Percentiles rank a stretch among this genome's conserved stretches.
Evolutionary conservation across 2,888 invertebrate genomes (phyloP).

Genomic region (Pollenia griseotomentosa): DNA sequence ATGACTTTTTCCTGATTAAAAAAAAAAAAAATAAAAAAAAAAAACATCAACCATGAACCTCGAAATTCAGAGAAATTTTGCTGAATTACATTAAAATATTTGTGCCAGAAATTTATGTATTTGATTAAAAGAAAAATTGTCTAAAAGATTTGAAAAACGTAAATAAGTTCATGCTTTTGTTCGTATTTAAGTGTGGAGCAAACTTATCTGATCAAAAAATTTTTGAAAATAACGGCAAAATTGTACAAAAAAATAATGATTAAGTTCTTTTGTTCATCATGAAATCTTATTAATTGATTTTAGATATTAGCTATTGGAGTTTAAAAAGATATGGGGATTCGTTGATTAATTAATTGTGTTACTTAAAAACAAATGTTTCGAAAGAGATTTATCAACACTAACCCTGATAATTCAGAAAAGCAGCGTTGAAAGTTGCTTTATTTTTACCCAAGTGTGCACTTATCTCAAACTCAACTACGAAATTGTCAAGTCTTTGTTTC

Average conservation of each 20-base stretch:
- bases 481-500: too few species aligned
- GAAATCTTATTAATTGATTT: slow-evolving; percentile 45
- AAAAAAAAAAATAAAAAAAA: not conserved
- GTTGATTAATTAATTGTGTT: not conserved
- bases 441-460: too few species aligned
- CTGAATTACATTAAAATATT: slow-evolving; percentile 59
- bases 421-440: too few species aligned
- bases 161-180: slow-evolving; percentile 32
- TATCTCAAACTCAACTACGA: too few species aligned
- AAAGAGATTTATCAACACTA: too few species aligned
- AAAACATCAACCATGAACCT: not conserved
- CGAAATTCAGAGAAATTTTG: slow-evolving; percentile 63
- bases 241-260: slow-evolving; percentile 23
- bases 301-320: not conserved
- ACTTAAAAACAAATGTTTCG: too few species aligned
- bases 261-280: slow-evolving; percentile 14
- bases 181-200: not conserved
- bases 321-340: not conserved
- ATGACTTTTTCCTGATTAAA: slow-evolving; percentile 45
- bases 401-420: too few species aligned
- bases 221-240: slow-evolving; percentile 28
- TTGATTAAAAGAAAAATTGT: slow-evolving; percentile 59
- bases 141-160: slow-evolving; percentile 42
- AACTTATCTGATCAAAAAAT: slow-evolving; percentile 32
- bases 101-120: slow-evolving; percentile 68